phyloP scores from a whole-genome alignment of 2,888 invertebrate genomes.

The Aromia moschata region DNA sequence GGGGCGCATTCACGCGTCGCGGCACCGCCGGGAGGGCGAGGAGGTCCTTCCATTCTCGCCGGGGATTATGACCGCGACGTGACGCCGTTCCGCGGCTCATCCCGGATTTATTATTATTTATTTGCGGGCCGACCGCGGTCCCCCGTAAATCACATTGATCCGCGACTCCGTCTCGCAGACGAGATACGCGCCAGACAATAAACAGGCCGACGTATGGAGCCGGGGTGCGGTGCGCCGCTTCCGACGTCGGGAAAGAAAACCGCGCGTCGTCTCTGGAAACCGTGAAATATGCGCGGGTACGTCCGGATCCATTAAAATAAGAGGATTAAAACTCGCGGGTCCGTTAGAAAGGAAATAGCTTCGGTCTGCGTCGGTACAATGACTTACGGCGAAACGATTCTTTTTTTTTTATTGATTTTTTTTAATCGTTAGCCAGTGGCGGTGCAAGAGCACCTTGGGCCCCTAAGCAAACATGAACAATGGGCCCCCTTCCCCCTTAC shows the following conservation, averaged over 20 bases:
- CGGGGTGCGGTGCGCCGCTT: conserved; percentile 29
- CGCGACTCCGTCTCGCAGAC: conserved; percentile 36
- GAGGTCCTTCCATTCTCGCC: conserved; percentile 35
- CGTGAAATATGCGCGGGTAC: conserved; percentile 24
- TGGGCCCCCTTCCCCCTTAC: too few species aligned
- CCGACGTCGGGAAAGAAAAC: conserved; percentile 25
- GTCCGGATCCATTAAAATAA: conserved; percentile 15
- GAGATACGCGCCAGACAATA: conserved; percentile 44
- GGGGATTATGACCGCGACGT: conserved; percentile 49
- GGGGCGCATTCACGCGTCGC: conserved; percentile 9
- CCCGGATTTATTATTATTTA: conserved; percentile 52
- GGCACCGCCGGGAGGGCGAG: conserved; percentile 27
- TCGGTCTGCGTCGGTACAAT: not conserved
- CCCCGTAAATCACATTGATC: conserved; percentile 49
- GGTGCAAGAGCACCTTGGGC: too few species aligned
- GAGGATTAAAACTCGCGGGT: conserved; percentile 10
- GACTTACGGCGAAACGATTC: too few species aligned
- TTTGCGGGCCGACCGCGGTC: conserved; percentile 44
- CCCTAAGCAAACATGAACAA: too few species aligned
- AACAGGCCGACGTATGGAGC: conserved; percentile 38
- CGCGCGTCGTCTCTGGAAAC: conserved; percentile 25
- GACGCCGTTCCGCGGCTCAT: conserved; percentile 47
- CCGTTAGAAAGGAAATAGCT: conserved; percentile 6
- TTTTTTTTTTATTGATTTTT: too few species aligned
- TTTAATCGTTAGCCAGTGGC: too few species aligned